These are phyloP conservation scores for Misgurnus mizolepis DNA, from an alignment of 2,113 vertebrate genomes.

Conservation along the genomic window DNA sequence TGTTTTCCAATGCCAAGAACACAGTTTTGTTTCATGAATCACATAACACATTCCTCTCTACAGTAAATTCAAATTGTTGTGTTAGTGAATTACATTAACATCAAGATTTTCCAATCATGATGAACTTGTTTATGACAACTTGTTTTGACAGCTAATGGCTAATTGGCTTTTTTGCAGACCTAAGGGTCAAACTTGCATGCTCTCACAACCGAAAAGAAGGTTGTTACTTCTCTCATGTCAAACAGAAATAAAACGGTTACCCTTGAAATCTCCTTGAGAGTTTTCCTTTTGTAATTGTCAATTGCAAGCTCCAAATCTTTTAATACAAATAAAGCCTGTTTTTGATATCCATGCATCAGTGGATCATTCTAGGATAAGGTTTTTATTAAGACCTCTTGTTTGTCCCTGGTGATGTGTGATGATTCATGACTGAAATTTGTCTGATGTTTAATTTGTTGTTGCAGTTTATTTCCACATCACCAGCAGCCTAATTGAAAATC, in stretches of 20 bases:
- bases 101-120: neutral
- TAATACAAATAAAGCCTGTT: neutral
- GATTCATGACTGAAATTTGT: conserved; percentile 15
- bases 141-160: neutral
- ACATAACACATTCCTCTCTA: neutral
- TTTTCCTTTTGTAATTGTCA: neutral
- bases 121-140: conserved; percentile 1
- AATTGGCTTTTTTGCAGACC: conserved; percentile 3
- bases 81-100: neutral
- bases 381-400: neutral
- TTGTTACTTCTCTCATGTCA: neutral
- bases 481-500: conserved; percentile 13
- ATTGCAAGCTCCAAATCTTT: neutral
- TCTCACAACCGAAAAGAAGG: neutral
- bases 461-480: conserved; percentile 21
- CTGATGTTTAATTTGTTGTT: conserved; percentile 2
- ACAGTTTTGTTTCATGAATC: neutral
- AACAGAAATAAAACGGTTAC: neutral
- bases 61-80: neutral
- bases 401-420: conserved; percentile 2
- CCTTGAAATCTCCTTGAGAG: neutral
- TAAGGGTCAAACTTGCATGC: neutral
- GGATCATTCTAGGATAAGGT: neutral
- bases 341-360: neutral
- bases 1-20: neutral